Evolutionary conservation across 2,888 invertebrate species (phyloP), one percentile per base, ranked within the genome.

Genomic region (Acleris emargana): DNA sequence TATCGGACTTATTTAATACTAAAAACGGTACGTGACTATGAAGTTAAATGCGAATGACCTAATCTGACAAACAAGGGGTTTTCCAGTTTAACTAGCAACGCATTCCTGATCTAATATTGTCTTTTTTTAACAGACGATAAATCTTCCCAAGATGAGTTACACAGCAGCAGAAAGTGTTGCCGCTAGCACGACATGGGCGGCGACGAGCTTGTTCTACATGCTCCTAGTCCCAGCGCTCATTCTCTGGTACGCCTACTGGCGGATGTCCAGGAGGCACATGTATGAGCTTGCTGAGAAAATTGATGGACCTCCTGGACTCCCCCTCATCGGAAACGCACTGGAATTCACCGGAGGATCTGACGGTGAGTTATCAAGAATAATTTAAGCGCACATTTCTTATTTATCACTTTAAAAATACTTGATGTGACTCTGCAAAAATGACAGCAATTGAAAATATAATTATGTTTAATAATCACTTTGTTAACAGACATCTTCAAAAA

Each of bases 161-260:
- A 72, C 90, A 67, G 81, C 89, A 45, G 87, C 91, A 5, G 93
- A 91, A 71, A 86, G 79, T 66, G 87, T 92, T 68, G 83, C 85
- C 70, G 80, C 86, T 28, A 81, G 88, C 74, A 84, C 86, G 76
- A 91, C 93, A 38, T 89, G 94, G 81, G 93, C 95, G 50, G 94
- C 96, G 25, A 94, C 95, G 63, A 95, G 93, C 73, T 87, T 96
- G 68, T 96, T 97, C 81, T 95, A 96, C 74, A 93, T 95, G 68
- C 94, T 97, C n/a, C 87, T 97, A 54, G 83, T 96, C 20, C 96
- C 95, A 49, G 95, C 96, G 0, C 28, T 96, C 43, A 84, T 95
- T 3, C 91, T 97, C 57, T 96, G 95, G 94, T 95, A 95, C 80
- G 89, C 94, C 32, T 97, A 97, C 87, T 97, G 96, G 95, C 93